Evolutionary conservation across 2,113 vertebrate genomes (phyloP).

Genomic region (Siphamia tubifer): DNA sequence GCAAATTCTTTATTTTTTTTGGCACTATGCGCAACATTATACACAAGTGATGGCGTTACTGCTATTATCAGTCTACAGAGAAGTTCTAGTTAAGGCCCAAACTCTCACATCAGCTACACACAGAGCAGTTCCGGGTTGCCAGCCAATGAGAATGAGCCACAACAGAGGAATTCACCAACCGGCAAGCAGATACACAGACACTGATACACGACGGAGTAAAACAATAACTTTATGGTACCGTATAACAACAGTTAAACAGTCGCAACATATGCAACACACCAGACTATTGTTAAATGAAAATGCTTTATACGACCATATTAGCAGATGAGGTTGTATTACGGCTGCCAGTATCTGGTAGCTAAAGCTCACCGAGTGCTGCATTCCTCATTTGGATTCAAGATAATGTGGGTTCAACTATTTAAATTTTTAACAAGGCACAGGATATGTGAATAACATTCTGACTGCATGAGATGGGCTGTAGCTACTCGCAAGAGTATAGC

Average conservation of each 20-base stretch:
- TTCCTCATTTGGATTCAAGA: conserved; percentile 9
- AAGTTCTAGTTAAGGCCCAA: conserved; percentile 46
- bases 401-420: not conserved
- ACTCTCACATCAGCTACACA: conserved; percentile 17
- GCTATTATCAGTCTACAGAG: not conserved
- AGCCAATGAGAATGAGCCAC: conserved; percentile 91
- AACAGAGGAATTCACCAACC: conserved; percentile 85
- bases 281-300: not conserved
- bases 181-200: conserved; percentile 44
- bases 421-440: accelerated
- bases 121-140: conserved; percentile 82
- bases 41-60: not conserved
- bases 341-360: not conserved
- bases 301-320: not conserved
- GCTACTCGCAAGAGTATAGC: not conserved
- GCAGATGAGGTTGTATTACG: not conserved
- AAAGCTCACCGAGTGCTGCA: conserved; percentile 7
- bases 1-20: too few species aligned
- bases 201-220: conserved; percentile 6
- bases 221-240: not conserved
- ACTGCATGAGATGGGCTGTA: not conserved
- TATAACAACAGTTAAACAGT: not conserved
- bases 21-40: too few species aligned
- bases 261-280: not conserved
- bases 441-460: accelerated